Evolutionary conservation across 2,888 invertebrate species (phyloP), one percentile per base, ranked within the genome.

Genomic region (Drosophila mettleri): DNA sequence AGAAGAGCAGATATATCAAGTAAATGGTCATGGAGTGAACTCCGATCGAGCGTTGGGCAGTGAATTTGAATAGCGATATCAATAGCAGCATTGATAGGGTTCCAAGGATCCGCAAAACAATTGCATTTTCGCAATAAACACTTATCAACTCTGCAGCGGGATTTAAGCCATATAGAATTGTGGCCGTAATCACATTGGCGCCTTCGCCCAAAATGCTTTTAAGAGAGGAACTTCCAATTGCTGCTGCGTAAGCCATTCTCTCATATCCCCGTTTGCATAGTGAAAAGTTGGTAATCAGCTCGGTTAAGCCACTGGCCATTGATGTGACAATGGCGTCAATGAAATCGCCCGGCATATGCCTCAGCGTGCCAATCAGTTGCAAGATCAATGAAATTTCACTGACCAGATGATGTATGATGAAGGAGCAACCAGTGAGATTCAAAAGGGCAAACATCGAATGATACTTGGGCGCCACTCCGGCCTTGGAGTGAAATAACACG

Each of bases 251-350:
- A 0, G 43, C 43, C 43, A 43, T 43, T 2, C 43, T 9, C 16
- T 27, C 43, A 2, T 43, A 43, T 24, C 43, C 43, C 24, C 27
- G 43, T 16, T 24, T 24, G 43, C 43, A 43, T 1, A 43, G 3
- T 0, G 43, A 43, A 10, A 27, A 43, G 43, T 9, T 43, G 43
- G 24, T 16, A 10, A 43, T 9, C 16, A 43, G 43, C 10, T 24
- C 43, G n/a, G 43, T n/a, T 2, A 43, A 12, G 24, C 43, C 43
- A 27, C n/a, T 27, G 24, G 43, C 43, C n/a, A 43, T 43, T 24
- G 43, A 16, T n/a, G 1, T 5, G n/a, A 43, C 43, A n/a, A 24
- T 24, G 24, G 24, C 9, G 43, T 27, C 9, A 0, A 43, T 43
- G 5, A 27, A 24, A 27, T 27, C 10, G 10, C n/a, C 2, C 5